Base-by-base conservation (phyloP, 2,113 vertebrate genomes). In the Sinocyclocheilus rhinocerous region DNA sequence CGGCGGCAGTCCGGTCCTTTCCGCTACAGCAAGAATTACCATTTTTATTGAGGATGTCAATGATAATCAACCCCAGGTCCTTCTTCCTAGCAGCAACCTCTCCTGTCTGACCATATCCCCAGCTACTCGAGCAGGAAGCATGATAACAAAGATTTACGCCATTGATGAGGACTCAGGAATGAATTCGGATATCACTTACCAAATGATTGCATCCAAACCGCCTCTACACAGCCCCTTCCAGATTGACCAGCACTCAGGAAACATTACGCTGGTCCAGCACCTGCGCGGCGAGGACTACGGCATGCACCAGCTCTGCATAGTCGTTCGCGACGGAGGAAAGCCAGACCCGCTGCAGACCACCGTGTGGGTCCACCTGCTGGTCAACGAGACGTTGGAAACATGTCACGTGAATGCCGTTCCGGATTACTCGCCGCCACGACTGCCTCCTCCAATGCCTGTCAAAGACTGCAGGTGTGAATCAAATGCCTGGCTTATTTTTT, bases 21-120 rank as follows among this genome's bases (percentile, higher is more conserved):
- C 93, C 1, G 90, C 94, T 78, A 90, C 86, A 18, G 93, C 92
- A 85, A 93, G 87, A 84, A 91, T 96, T 2, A 95, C 93, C 0
- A 75, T 95, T 85, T 95, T 94, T 86, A 91, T 96, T 33, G 93
- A 95, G 86, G 95, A 96, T 85, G 85, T 95, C 87, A 96, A 96
- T 84, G 95, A 96, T 92, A 96, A 96, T 86, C 87, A 88, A 80
- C 95, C 95, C 26, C 91, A 92, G 82, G 93, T 96, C 42, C 90
- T 96, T 84, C 91, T 95, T 55, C 95, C 95, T 15, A 91, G 90
- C 90, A 95, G 87, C 85, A 96, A 95, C 85, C 89, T 91, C 55
- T 93, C 95, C 2, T 96, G 95, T 84, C 85, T 93, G 61, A 92
- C 92, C 0, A 87, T 96, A 67, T 88, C 93, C 2, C 91, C 92